Evolutionary conservation across 53 echinoderm and acorn worm genomes (phyloP).

Genomic region (Hippasteria phrygiana): DNA sequence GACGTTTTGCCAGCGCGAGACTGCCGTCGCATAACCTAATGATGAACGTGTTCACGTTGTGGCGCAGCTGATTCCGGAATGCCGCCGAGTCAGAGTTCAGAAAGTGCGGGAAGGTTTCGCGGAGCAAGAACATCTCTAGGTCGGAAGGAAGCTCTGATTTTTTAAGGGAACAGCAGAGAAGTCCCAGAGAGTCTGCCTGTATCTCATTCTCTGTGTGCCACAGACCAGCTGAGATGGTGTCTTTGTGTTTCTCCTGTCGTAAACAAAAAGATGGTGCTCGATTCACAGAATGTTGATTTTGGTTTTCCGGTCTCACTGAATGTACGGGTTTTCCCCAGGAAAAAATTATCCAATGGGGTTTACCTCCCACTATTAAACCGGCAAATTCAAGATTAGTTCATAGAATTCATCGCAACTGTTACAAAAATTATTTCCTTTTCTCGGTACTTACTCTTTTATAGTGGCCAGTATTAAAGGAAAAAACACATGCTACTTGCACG

Average conservation of each 20-base stretch:
- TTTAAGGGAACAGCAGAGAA: constrained; percentile 79
- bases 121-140: constrained; percentile 58
- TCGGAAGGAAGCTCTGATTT: constrained; percentile 74
- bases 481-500: too few relatives aligned
- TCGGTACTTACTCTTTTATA: too few relatives aligned
- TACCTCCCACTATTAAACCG: too few relatives aligned
- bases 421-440: too few relatives aligned
- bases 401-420: too few relatives aligned
- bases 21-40: constrained; percentile 72
- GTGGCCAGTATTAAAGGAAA: too few relatives aligned
- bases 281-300: too few relatives aligned
- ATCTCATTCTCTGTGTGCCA: constrained; percentile 76
- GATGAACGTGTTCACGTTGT: constrained; percentile 68
- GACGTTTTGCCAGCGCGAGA: constrained; percentile 64
- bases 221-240: constrained; percentile 69
- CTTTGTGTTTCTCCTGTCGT: constrained; percentile 52
- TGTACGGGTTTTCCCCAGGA: too few relatives aligned
- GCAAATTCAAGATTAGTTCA: too few relatives aligned
- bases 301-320: too few relatives aligned
- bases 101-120: constrained; percentile 70
- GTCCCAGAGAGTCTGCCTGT: constrained; percentile 75
- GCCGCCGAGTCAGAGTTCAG: constrained; percentile 85
- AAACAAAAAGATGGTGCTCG: not conserved
- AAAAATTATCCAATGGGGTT: too few relatives aligned
- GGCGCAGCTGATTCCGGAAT: constrained; percentile 80